Evolutionary conservation across 2,113 vertebrate species (phyloP).

Genomic region (Amblyopsis rosae): DNA sequence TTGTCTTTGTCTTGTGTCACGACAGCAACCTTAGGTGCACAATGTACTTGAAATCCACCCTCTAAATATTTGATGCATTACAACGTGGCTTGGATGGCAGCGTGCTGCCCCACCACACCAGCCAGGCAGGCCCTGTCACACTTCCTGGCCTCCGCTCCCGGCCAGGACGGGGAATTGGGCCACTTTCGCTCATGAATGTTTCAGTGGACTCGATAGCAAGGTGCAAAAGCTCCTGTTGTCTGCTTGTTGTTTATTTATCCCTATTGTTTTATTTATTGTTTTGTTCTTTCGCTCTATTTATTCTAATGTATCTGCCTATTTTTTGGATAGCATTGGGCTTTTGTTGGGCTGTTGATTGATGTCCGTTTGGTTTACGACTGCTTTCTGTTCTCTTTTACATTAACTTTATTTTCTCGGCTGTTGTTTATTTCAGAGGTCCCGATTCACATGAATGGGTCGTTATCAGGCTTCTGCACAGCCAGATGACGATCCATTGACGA

Average conservation of each 20-base stretch:
- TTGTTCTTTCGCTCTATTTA: too few species aligned
- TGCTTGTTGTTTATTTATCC: background rate
- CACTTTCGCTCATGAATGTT: conserved; percentile 53
- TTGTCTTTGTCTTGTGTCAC: conserved; percentile 41
- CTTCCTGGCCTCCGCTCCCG: conserved; percentile 38
- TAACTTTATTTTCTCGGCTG: too few species aligned
- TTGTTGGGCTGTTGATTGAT: background rate
- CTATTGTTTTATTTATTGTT: background rate
- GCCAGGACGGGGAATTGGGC: conserved; percentile 32
- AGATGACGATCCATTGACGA: too few species aligned
- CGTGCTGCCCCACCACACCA: background rate
- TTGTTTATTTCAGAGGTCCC: too few species aligned
- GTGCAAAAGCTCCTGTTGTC: conserved; percentile 22
- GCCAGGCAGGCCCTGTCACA: conserved; percentile 24
- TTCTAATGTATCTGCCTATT: background rate
- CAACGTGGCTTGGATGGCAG: conserved; percentile 34
- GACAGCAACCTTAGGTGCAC: conserved; percentile 36
- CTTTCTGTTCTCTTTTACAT: too few species aligned
- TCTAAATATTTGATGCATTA: conserved; percentile 64
- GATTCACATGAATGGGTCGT: too few species aligned
- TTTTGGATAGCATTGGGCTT: background rate
- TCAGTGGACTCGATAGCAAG: conserved; percentile 30
- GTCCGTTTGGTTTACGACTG: too few species aligned
- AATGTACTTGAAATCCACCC: conserved; percentile 62
- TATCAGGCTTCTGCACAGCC: too few species aligned